Conservation (phyloP, 2,797 vertebrate species). For the Scleropages formosus region DNA sequence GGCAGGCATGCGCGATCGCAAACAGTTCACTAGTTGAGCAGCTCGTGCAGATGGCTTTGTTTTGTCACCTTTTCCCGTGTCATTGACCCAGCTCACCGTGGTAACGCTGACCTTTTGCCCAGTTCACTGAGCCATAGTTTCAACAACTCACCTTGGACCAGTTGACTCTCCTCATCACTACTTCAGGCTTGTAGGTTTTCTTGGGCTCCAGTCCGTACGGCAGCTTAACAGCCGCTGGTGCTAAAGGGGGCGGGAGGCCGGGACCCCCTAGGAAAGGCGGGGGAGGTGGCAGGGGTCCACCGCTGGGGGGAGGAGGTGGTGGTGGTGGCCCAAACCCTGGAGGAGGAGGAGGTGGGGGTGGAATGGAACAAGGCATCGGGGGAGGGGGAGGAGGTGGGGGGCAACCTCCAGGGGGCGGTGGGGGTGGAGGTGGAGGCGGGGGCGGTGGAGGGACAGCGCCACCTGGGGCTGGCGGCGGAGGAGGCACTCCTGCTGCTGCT, state of each 20-base stretch:
- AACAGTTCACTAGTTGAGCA: too few relatives aligned
- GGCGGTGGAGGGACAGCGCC: constrained; percentile 56
- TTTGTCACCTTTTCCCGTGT: too few relatives aligned
- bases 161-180: constrained; percentile 91
- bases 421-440: constrained; percentile 69
- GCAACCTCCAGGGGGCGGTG: constrained; percentile 57
- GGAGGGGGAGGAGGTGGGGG: constrained; percentile 60
- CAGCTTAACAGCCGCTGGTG: constrained; percentile 64
- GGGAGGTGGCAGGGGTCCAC: constrained; percentile 52
- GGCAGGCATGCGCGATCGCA: too few relatives aligned
- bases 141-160: constrained; percentile 89
- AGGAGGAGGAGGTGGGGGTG: constrained; percentile 66
- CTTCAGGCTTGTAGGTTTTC: constrained; percentile 84
- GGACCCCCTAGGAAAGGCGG: constrained; percentile 62
- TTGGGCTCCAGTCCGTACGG: constrained; percentile 90
- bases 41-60: too few relatives aligned
- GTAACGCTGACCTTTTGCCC: too few relatives aligned
- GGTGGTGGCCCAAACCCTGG: constrained; percentile 68
- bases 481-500: constrained; percentile 39
- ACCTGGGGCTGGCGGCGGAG: constrained; percentile 54
- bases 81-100: too few relatives aligned
- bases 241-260: constrained; percentile 60
- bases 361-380: constrained; percentile 48
- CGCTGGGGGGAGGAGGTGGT: constrained; percentile 54
- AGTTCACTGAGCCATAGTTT: too few relatives aligned